Base-by-base conservation (phyloP, 1,140 invertebrate species). In the Drosophila orena region DNA sequence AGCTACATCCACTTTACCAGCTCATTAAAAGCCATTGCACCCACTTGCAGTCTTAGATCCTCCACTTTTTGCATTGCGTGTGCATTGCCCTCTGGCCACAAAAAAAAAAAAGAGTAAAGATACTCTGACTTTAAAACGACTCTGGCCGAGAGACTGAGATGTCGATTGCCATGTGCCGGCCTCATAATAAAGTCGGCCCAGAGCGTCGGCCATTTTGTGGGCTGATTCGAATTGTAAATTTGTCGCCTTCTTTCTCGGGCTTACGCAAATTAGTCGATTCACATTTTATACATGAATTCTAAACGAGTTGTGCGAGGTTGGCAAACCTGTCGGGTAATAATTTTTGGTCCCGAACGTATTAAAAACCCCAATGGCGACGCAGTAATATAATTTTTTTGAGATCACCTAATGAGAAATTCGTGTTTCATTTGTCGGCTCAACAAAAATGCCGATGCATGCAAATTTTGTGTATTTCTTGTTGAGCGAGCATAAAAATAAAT, bases 11-110 rank as follows among this genome's bases (percentile, higher is more conserved):
- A 56, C 68, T 71, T 83, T 84, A 62, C 70, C 71, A 84, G 84
- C 85, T 89, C 85, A 89, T 89, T 89, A 89, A 89, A 89, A 89
- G 77, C 77, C 50, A 73, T 74, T 88, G 77, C 79, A 89, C 80
- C 84, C 79, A 89, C 84, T 60, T 43, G 46, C 55, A 54, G 65
- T 42, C 24, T 20, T 30, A 46, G 20, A 70, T 60, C 40, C 12
- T 42, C 44, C 40, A 8, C 50, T 38, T 60, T 50, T 79, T 43
- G 61, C 69, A 60, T 83, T 83, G 83, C 83, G 79, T 88, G 83
- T 88, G 43, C 71, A 79, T 62, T 88, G 84, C 66, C 58, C 53
- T 35, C 52, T 27, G 68, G 52, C 54, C 66, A 59, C 62, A 65
- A 40, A 54, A 56, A 61, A 58, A n/a, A n/a, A n/a, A n/a, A n/a